phyloP scores from a whole-genome alignment of 2,113 vertebrate species.

The Tapirus terrestris region DNA sequence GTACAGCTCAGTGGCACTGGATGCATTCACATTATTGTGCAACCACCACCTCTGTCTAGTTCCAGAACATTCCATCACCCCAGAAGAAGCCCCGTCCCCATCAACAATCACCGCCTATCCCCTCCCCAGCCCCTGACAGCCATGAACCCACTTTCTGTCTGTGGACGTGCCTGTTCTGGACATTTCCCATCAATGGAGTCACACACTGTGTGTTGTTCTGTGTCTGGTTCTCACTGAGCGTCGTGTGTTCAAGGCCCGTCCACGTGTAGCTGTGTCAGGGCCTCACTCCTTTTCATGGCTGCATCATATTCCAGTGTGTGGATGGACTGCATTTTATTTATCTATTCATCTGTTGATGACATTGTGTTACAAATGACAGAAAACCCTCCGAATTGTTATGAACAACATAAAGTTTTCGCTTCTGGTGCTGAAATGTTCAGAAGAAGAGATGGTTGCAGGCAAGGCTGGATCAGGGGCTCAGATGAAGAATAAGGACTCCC shows the following conservation, averaged over 20 bases:
- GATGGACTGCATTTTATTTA: no score
- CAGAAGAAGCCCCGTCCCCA: background rate
- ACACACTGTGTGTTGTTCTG: background rate
- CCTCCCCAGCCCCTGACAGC: background rate
- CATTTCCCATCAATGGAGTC: background rate
- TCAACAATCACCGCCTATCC: background rate
- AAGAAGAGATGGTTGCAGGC: background rate
- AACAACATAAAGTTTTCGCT: background rate
- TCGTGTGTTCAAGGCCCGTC: fast-evolving
- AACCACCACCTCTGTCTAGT: background rate
- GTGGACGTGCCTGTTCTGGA: background rate
- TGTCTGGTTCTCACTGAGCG: background rate
- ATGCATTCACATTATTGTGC: background rate
- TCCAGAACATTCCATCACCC: background rate
- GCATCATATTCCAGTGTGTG: fast-evolving
- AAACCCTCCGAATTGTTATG: background rate
- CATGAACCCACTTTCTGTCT: background rate
- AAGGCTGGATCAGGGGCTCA: background rate
- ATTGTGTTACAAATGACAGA: background rate
- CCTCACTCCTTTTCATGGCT: fast-evolving
- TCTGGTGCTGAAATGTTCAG: background rate
- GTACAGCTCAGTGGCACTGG: background rate
- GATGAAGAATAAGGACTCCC: background rate
- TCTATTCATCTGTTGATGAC: background rate
- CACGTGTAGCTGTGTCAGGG: fast-evolving